These are phyloP conservation scores for Phylloscopus whistleri DNA, from an alignment of 2,113 vertebrate species.

Conservation along the genomic window DNA sequence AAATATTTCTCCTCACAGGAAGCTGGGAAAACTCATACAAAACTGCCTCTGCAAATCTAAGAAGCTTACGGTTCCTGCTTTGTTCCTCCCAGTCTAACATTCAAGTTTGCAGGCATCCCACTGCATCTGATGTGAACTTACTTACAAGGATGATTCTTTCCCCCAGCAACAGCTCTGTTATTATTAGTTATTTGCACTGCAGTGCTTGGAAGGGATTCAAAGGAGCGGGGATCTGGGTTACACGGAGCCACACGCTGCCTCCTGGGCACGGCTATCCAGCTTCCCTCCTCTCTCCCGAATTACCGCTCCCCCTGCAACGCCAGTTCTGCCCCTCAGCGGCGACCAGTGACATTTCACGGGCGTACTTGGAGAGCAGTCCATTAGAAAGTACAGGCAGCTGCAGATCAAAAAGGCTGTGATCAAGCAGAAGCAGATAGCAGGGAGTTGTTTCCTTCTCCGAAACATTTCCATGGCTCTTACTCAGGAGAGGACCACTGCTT, in stretches of 20 bases:
- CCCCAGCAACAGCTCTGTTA: not conserved
- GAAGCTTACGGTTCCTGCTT: not conserved
- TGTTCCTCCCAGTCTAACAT: not conserved
- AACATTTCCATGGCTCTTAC: not conserved
- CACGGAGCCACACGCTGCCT: fast-evolving
- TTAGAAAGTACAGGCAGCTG: not conserved
- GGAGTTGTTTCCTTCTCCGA: not conserved
- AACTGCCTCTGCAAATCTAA: not conserved
- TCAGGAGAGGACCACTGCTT: not conserved
- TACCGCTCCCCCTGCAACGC: fast-evolving
- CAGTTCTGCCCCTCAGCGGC: not conserved
- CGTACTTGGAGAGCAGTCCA: not conserved
- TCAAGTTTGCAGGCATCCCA: conserved; percentile 8
- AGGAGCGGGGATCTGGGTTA: not conserved
- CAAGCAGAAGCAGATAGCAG: not conserved
- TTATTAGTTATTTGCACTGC: not conserved
- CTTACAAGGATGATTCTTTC: not conserved
- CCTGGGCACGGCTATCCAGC: not conserved
- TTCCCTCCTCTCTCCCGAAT: not conserved
- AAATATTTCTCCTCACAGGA: conserved; percentile 23
- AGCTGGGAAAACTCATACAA: not conserved
- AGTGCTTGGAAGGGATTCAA: not conserved
- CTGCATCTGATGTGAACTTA: not conserved
- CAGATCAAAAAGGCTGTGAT: not conserved
- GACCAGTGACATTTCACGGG: not conserved